Evolutionary conservation across 2,113 vertebrate species (phyloP), one percentile per base, ranked within the genome.

Genomic region (Tretioscincus oriximinensis): DNA sequence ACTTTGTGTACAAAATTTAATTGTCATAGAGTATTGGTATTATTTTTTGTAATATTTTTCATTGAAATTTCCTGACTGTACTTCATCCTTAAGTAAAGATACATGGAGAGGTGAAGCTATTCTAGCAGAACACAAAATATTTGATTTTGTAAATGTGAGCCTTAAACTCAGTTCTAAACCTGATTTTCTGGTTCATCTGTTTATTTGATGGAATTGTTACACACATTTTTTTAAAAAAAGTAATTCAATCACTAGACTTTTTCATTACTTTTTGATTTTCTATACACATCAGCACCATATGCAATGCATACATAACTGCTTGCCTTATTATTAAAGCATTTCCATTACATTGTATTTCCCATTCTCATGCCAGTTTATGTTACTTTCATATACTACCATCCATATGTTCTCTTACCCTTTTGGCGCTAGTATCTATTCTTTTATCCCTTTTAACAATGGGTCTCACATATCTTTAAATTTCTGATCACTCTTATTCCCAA

Each of bases 251-350:
- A n/a, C 31, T 9, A 45, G 22, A 63, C 26, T 73, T 73, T 58
- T 74, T 63, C 41, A 47, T n/a, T n/a, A 31, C n/a, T n/a, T 16
- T 78, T 85, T 51, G 35, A 83, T 72, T 28, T 4, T 84, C 79
- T 63, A 20, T 41, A 41, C 35, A 41, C 35, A 41, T 41, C 35
- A 41, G 35, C 35, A 41, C 35, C 35, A 41, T 41, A 41, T 41
- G 35, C 35, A 41, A 41, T 41, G 35, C 35, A 41, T 41, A 41
- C 35, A 41, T 41, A 41, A 41, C 35, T 41, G 35, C 35, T 41
- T 41, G 35, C 5, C 35, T 41, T 41, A 41, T 41, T 4, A 41
- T 41, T 5, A 41, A 41, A 41, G 35, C 35, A 41, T 41, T 41
- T 41, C 35, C 35, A 41, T 41, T 41, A 41, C 35, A 5, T 5